Conservation (phyloP, 64 coral and sea anemone species). For the Dendronephthya gigantea region DNA sequence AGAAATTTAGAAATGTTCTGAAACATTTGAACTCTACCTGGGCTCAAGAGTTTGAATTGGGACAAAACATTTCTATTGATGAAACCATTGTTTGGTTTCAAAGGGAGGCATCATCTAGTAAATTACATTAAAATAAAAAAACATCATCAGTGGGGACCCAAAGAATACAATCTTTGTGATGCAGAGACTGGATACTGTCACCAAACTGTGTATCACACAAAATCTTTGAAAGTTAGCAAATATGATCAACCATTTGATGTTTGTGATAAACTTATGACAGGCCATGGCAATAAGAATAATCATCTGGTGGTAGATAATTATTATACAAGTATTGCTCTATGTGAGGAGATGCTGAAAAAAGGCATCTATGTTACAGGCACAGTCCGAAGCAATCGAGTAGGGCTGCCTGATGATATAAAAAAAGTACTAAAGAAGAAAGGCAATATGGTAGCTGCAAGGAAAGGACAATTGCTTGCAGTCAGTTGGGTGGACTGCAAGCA, state of each 20-base stretch:
- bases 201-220: neutral
- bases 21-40: neutral
- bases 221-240: neutral
- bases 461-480: neutral
- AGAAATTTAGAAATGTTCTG: neutral
- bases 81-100: neutral
- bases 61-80: neutral
- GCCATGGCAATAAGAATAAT: neutral
- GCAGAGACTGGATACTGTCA: neutral
- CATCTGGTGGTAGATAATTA: neutral
- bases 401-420: neutral
- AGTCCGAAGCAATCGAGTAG: neutral
- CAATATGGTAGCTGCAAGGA: neutral
- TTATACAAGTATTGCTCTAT: neutral
- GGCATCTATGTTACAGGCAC: neutral
- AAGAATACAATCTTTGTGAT: neutral
- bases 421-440: neutral
- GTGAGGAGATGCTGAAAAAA: neutral
- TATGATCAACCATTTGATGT: neutral
- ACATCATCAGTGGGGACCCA: conserved; percentile 5
- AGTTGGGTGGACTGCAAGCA: neutral
- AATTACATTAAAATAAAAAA: conserved; percentile 3
- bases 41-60: neutral
- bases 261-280: neutral
- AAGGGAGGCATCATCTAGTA: neutral